phyloP scores from a whole-genome alignment of 1,140 invertebrate species.

The Mylabris phalerata region DNA sequence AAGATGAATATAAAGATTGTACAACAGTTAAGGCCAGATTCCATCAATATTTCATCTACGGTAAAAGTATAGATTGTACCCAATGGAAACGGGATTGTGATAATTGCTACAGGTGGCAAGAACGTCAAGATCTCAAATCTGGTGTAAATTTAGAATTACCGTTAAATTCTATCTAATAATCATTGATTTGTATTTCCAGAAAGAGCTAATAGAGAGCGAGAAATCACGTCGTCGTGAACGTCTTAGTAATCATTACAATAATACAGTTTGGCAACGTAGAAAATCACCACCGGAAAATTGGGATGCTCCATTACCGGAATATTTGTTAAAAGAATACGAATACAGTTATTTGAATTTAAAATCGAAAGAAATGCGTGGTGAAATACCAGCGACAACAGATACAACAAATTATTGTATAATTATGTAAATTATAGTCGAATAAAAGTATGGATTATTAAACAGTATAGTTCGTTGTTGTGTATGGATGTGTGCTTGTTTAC shows the following conservation, averaged over 20 bases:
- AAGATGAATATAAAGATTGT: conserved; percentile 75
- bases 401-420: conserved; percentile 22
- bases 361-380: conserved; percentile 53
- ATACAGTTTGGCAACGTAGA: conserved; percentile 72
- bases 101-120: conserved; percentile 64
- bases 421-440: conserved; percentile 9
- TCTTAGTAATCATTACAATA: conserved; percentile 58
- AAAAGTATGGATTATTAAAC: conserved; percentile 1
- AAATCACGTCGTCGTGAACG: conserved; percentile 52
- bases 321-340: conserved; percentile 58
- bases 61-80: conserved; percentile 61
- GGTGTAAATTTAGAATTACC: conserved; percentile 50
- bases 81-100: conserved; percentile 71
- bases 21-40: conserved; percentile 64
- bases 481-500: too few species aligned
- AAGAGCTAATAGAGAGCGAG: conserved; percentile 65
- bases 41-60: conserved; percentile 79
- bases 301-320: conserved; percentile 68
- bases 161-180: conserved; percentile 13
- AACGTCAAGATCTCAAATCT: conserved; percentile 54
- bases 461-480: background rate
- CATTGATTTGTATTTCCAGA: conserved; percentile 44
- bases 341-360: conserved; percentile 59
- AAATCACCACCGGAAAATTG: conserved; percentile 69
- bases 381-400: conserved; percentile 35